Percentiles rank a stretch among this genome's conserved stretches.
phyloP scores from a whole-genome alignment of 1,140 invertebrate genomes.

The Hetaerina americana region DNA sequence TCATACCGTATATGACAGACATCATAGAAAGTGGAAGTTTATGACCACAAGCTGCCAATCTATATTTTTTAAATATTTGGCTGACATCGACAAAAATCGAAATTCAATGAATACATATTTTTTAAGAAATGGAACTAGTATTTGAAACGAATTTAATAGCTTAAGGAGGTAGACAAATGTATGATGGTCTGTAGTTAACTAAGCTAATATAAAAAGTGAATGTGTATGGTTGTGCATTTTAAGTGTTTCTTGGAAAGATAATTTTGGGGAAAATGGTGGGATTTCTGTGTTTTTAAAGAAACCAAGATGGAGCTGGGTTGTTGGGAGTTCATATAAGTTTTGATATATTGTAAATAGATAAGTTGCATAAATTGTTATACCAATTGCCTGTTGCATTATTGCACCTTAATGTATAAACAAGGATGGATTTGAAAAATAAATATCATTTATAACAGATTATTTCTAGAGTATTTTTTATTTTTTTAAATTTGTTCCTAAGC shows the following conservation, averaged over 20 bases:
- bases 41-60: too few species aligned
- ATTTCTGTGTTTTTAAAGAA: neutral
- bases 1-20: too few species aligned
- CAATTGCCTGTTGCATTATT: neutral
- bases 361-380: neutral
- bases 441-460: neutral
- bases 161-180: neutral
- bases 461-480: neutral
- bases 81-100: neutral
- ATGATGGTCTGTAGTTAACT: neutral
- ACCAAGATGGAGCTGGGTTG: neutral
- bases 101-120: neutral
- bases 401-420: neutral
- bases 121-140: slow-evolving; percentile 1
- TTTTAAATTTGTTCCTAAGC: neutral
- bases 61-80: slow-evolving; percentile 1
- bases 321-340: neutral
- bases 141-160: neutral
- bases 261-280: neutral
- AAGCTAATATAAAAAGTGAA: neutral
- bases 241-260: neutral
- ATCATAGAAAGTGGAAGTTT: too few species aligned
- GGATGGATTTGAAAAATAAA: neutral
- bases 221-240: neutral
- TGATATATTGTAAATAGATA: neutral